A percentile compares a stretch with the other conserved stretches of the same genome.
These are phyloP conservation scores for Coelopa frigida DNA, from an alignment of 1,140 invertebrate genomes.

Conservation along the genomic window DNA sequence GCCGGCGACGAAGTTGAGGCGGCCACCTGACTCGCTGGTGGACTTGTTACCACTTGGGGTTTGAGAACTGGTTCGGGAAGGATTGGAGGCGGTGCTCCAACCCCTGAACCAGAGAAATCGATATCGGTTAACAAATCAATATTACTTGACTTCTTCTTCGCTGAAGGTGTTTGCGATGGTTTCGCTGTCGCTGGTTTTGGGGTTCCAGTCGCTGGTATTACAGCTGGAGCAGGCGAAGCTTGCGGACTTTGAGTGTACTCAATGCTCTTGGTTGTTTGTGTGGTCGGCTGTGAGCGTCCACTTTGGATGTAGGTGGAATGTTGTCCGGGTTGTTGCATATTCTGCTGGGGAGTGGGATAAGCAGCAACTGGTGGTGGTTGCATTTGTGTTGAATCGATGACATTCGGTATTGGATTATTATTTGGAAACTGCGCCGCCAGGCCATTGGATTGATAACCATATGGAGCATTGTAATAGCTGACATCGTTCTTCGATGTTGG, in stretches of 20 bases:
- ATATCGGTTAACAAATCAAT: conserved; percentile 71
- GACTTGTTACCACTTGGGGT: conserved; percentile 26
- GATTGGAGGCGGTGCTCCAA: conserved; percentile 23
- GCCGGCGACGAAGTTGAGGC: too few relatives aligned
- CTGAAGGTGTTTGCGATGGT: background rate
- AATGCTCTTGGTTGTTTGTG: conserved; percentile 33
- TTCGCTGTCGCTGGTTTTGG: conserved; percentile 2
- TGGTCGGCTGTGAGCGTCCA: conserved; percentile 29
- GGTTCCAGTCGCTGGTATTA: conserved; percentile 5
- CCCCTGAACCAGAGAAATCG: conserved; percentile 51
- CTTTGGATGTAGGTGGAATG: conserved; percentile 37
- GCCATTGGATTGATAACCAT: conserved; percentile 32
- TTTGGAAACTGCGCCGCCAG: background rate
- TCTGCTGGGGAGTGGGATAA: conserved; percentile 5
- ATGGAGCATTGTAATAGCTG: conserved; percentile 33
- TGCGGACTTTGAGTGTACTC: conserved; percentile 26
- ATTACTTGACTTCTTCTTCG: conserved; percentile 50
- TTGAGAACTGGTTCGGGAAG: conserved; percentile 27
- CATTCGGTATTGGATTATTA: too few relatives aligned
- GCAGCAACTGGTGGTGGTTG: conserved; percentile 4
- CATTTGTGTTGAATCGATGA: too few relatives aligned
- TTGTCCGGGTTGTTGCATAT: conserved; percentile 8
- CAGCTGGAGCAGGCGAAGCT: background rate
- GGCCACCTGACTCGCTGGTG: conserved; percentile 20
- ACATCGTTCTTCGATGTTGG: background rate